phyloP scores from a whole-genome alignment of 2,888 invertebrate species.

The Polyploca ridens region DNA sequence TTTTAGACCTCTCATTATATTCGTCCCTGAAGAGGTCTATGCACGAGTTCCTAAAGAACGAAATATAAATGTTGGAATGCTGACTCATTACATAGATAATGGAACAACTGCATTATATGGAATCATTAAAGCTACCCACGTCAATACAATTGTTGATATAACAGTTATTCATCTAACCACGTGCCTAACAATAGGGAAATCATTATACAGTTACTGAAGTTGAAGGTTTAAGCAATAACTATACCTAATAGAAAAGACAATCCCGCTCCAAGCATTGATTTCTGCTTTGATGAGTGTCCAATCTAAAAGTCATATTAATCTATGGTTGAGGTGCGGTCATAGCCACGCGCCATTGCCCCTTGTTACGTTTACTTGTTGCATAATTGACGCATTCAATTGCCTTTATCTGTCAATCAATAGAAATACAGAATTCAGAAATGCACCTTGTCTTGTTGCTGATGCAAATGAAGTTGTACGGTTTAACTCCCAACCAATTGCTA shows the following conservation, averaged over 20 bases:
- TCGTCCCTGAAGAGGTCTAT: too few relatives aligned
- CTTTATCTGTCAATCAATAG: conserved; percentile 13
- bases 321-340: conserved; percentile 18
- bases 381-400: conserved; percentile 15
- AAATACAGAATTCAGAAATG: background rate
- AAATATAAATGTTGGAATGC: background rate
- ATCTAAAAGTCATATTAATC: background rate
- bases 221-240: background rate
- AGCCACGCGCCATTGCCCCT: conserved; percentile 24
- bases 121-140: background rate
- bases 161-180: conserved; percentile 12
- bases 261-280: background rate
- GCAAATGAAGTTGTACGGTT: background rate
- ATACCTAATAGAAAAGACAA: background rate
- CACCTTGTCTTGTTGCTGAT: background rate
- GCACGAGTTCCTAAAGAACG: background rate
- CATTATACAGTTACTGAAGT: conserved; percentile 32
- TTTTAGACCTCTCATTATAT: too few relatives aligned
- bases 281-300: background rate
- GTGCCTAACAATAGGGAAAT: conserved; percentile 33
- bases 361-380: conserved; percentile 16
- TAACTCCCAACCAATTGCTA: background rate
- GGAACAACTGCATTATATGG: background rate
- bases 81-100: background rate
- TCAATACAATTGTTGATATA: conserved; percentile 13